Evolutionary conservation across 2,797 vertebrate species (phyloP), one percentile per base, ranked within the genome.

Genomic region (Buceros bicornis): DNA sequence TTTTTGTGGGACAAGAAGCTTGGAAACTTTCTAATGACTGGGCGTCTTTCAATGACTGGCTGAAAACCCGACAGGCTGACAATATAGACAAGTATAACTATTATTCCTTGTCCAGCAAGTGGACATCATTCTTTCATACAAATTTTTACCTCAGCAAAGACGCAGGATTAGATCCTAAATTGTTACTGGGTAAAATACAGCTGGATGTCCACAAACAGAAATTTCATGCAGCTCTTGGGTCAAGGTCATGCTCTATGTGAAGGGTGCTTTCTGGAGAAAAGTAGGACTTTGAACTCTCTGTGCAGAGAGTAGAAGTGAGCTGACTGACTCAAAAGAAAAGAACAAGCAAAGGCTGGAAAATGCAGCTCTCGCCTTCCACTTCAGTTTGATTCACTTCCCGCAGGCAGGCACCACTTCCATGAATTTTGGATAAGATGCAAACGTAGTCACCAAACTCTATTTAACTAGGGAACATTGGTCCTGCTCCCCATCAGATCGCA

Each of bases 1-100:
- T 99, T 97, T 99, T 97, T 91, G 97, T 97, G n/a, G 99, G 99
- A 50, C 98, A 99, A 93, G 98, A 99, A 82, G 97, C 98, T 0
- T 99, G 99, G 99, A 97, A 94, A 58, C 98, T 97, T 89, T 96
- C 98, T 45, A 28, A 95, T 17, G 99, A 99, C 95, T 98, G 98
- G 98, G 98, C 98, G 25, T 89, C 42, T 48, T 99, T 99, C 35
- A 37, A 98, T 4, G 97, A 98, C 47, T 99, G 99, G 99, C 35
- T 98, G 65, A 97, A 99, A 90, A 98, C 98, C 58, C 99, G 88
- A 94, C 97, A 98, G 45, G 96, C 99, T 1, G 96, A 98, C n/a
- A 97, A 98, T 86, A 98, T 98, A 24, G 98, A 99, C 77, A 99
- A 98, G 99, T 99, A 98, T 89, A 96, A 61, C 8, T 0, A 0